Percentiles rank a stretch among this genome's conserved stretches.
These are phyloP conservation scores for Cabera pusaria DNA, from an alignment of 2,888 invertebrate genomes.

Conservation along the genomic window DNA sequence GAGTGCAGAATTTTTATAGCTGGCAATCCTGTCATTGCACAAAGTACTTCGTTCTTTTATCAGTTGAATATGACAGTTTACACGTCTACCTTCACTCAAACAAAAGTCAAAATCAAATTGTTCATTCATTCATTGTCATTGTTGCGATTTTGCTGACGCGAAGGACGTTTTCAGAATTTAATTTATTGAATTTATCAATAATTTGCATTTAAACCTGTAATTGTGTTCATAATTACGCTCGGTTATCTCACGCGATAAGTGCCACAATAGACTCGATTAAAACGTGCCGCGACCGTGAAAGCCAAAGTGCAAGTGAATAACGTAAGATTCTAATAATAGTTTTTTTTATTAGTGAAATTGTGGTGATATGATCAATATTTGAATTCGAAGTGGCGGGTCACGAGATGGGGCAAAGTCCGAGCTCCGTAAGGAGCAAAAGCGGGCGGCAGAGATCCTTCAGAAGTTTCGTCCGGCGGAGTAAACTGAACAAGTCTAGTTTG, in stretches of 20 bases:
- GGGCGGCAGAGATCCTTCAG: constrained; percentile 68
- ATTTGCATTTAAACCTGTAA: neutral
- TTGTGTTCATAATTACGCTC: constrained; percentile 22
- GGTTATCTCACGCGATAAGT: constrained; percentile 32
- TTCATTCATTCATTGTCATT: constrained; percentile 47
- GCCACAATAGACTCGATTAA: constrained; percentile 24
- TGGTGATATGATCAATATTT: constrained; percentile 53
- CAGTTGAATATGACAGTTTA: too few relatives aligned
- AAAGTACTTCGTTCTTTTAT: too few relatives aligned
- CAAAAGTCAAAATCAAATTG: too few relatives aligned
- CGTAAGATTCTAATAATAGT: constrained; percentile 60
- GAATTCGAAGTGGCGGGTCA: constrained; percentile 58
- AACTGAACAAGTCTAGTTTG: constrained; percentile 71
- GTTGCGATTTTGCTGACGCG: constrained; percentile 39
- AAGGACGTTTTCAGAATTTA: constrained; percentile 29
- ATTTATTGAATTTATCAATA: constrained; percentile 26
- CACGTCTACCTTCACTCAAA: too few relatives aligned
- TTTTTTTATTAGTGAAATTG: constrained; percentile 51
- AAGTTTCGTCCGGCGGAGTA: constrained; percentile 67
- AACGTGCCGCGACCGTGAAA: constrained; percentile 8
- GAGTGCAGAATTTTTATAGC: too few relatives aligned
- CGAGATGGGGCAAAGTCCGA: constrained; percentile 77
- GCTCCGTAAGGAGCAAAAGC: constrained; percentile 69
- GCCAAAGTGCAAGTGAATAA: constrained; percentile 43
- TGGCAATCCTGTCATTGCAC: too few relatives aligned